Conservation (phyloP, 2,888 invertebrate species). For the Crossocerus cetratus region DNA sequence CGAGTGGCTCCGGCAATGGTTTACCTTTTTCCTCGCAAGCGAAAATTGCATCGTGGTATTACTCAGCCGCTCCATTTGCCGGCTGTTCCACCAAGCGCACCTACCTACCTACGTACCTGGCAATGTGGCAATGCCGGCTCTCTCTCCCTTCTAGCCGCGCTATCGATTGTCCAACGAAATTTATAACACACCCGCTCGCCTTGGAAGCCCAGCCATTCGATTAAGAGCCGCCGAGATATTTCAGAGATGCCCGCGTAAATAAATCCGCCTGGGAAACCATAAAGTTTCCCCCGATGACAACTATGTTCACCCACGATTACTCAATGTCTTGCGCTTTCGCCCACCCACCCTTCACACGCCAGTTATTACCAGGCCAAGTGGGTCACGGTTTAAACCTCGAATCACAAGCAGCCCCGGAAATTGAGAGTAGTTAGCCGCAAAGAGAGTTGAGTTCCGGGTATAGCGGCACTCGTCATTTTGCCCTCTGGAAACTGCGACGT, state of each 20-base stretch:
- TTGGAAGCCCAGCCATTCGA: not conserved
- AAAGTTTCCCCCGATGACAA: not conserved
- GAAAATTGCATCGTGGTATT: constrained; percentile 26
- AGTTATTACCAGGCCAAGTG: too few relatives aligned
- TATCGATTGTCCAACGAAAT: constrained; percentile 11
- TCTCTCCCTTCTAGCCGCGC: too few relatives aligned
- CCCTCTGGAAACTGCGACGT: constrained; percentile 39
- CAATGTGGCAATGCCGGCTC: not conserved
- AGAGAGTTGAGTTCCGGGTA: too few relatives aligned
- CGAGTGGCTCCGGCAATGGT: constrained; percentile 20
- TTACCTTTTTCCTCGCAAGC: constrained; percentile 15
- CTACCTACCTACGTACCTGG: too few relatives aligned
- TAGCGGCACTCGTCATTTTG: not conserved
- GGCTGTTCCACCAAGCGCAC: not conserved
- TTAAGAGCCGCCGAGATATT: not conserved
- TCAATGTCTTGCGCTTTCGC: too few relatives aligned
- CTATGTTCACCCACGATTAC: too few relatives aligned
- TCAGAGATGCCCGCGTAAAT: not conserved
- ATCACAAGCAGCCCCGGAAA: too few relatives aligned
- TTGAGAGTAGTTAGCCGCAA: too few relatives aligned
- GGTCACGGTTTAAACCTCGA: too few relatives aligned
- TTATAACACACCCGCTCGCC: not conserved
- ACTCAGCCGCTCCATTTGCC: constrained; percentile 25
- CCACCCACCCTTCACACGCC: too few relatives aligned
- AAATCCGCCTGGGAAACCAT: not conserved